Evolutionary conservation across 2,888 invertebrate genomes (phyloP).

Genomic region (Rhagium mordax): DNA sequence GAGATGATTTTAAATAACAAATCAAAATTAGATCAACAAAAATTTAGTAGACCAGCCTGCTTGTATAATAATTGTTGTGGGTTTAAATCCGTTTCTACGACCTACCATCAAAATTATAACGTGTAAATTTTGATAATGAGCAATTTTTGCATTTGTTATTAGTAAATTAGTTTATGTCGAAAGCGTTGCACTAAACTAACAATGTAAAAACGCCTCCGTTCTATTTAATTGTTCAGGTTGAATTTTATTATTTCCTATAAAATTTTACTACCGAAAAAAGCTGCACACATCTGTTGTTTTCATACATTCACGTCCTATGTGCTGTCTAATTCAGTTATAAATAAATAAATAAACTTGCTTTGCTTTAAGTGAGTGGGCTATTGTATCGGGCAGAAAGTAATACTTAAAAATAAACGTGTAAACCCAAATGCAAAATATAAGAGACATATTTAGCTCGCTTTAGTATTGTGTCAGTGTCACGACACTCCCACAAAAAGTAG

Average conservation of each 20-base stretch:
- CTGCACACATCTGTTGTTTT: constrained; percentile 38
- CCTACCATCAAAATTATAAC: no score
- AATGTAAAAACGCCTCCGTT: constrained; percentile 23
- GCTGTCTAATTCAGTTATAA: constrained; percentile 15
- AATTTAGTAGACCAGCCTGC: no score
- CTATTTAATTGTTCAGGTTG: constrained; percentile 31
- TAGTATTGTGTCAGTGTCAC: no score
- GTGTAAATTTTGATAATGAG: neutral
- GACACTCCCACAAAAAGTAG: no score
- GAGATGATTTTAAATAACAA: no score
- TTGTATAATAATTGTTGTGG: no score
- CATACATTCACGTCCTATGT: constrained; percentile 14
- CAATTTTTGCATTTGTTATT: neutral
- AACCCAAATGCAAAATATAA: no score
- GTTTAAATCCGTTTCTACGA: no score
- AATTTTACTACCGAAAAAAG: constrained; percentile 31
- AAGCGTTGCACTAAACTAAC: neutral
- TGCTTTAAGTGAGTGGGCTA: neutral
- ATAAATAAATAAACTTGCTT: constrained; percentile 12
- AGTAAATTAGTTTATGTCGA: no score
- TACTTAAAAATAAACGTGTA: no score
- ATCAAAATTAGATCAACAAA: no score
- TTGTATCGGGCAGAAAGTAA: neutral
- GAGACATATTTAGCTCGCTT: no score
- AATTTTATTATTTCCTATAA: constrained; percentile 31